Evolutionary conservation across 2,113 vertebrate genomes (phyloP), one percentile per base, ranked within the genome.

Genomic region (Trachemys scripta): DNA sequence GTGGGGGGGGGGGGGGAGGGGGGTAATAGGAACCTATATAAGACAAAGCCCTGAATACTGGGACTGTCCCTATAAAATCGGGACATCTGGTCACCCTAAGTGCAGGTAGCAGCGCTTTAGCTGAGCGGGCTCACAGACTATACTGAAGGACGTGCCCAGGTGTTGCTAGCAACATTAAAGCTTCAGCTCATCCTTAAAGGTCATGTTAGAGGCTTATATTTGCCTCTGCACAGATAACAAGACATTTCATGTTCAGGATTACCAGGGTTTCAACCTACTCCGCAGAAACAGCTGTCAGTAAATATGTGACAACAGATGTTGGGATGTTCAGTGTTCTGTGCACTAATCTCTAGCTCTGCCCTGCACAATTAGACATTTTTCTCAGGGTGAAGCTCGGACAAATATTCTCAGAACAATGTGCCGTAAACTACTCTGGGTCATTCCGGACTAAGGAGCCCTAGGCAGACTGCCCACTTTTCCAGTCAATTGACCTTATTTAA

Each of bases 291-390:
- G 93, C 96, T 96, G 96, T 96, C 95, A 95, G 89, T 92, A 97
- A 97, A 95, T 92, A 95, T 97, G 96, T 96, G 96, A 47, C 89
- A 97, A 84, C 97, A 97, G 96, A 95, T 97, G 96, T 94, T 96
- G 90, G 94, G 83, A 88, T 90, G 89, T 93, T 95, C 81, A 85
- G 90, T 83, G 92, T 93, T 42, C 92, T 22, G 19, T 93, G 95
- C 78, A 87, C 81, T 96, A 92, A 97, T 93, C 92, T 94, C 50
- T 90, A 93, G 65, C 89, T 95, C 78, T 96, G 82, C 65, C 75
- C 81, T 97, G 45, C 85, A 79, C 93, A 90, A 1, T 95, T 82
- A 95, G 47, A 89, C 72, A 85, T 78, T n/a, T 0, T 29, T 80
- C 57, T 31, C 45, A 75, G 81, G 75, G 89, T 42, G 85, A 92